Percentiles rank a stretch among this genome's conserved stretches.
Conservation (phyloP, 2,888 invertebrate species). For the Latrodectus hesperus region DNA sequence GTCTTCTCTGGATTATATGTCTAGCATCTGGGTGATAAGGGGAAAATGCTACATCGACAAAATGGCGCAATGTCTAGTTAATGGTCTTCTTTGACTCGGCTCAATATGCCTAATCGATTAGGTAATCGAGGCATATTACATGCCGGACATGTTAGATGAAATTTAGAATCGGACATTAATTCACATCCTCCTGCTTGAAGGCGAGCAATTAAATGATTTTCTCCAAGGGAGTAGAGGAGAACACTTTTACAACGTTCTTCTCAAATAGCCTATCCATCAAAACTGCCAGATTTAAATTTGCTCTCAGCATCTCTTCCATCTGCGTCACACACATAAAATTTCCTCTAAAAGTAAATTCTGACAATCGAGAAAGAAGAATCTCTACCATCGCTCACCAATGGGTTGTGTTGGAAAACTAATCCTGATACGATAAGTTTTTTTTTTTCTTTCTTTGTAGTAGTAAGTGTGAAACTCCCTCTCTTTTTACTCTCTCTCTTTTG, state of each 20-base stretch:
- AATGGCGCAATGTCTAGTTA: slow-evolving; percentile 13
- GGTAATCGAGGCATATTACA: slow-evolving; percentile 16
- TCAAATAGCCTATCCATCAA: slow-evolving; percentile 27
- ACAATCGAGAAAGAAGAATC: not conserved
- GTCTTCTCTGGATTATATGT: slow-evolving; percentile 33
- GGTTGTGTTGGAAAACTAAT: too few species aligned
- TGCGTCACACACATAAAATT: slow-evolving; percentile 21
- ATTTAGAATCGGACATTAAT: not conserved
- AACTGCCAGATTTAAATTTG: slow-evolving; percentile 23
- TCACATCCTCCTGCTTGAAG: slow-evolving; percentile 13
- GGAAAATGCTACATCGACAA: slow-evolving; percentile 2
- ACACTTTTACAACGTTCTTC: not conserved
- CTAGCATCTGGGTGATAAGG: slow-evolving; percentile 16
- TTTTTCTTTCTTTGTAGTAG: too few species aligned
- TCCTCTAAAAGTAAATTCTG: not conserved
- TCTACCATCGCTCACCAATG: too few species aligned
- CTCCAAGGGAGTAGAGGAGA: slow-evolving; percentile 19
- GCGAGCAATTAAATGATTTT: slow-evolving; percentile 30
- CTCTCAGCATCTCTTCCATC: slow-evolving; percentile 9
- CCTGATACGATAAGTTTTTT: too few species aligned
- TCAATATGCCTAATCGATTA: slow-evolving; percentile 37
- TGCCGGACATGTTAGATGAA: slow-evolving; percentile 4
- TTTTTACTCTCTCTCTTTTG: too few species aligned
- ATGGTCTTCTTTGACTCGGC: slow-evolving; percentile 13
- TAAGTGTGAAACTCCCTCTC: too few species aligned